Conservation (phyloP, 2,113 vertebrate genomes). For the Phainopepla nitens region DNA sequence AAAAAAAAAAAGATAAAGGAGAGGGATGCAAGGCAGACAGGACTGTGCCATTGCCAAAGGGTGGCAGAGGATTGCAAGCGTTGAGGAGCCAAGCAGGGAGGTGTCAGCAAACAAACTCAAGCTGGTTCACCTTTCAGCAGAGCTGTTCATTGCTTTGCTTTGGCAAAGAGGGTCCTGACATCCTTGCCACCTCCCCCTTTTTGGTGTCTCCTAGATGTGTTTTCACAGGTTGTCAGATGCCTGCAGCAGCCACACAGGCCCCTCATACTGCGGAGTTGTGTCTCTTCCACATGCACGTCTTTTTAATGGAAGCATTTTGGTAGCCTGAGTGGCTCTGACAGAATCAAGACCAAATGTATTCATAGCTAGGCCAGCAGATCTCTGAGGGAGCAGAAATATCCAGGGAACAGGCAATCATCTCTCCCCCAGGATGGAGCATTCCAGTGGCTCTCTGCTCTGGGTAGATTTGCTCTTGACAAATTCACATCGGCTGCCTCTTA, state of each 20-base stretch:
- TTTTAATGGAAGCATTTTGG: neutral
- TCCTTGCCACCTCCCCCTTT: neutral
- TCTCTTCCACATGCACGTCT: neutral
- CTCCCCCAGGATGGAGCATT: neutral
- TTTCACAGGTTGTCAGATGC: neutral
- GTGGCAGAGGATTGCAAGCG: constrained; percentile 12
- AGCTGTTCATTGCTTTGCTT: neutral
- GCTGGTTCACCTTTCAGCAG: constrained; percentile 10
- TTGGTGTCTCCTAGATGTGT: neutral
- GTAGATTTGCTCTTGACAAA: neutral
- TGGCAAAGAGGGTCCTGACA: neutral
- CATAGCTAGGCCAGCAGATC: neutral
- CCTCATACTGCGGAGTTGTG: neutral
- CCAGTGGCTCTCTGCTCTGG: neutral
- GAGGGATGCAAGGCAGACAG: neutral
- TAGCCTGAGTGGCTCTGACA: neutral
- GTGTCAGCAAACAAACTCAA: constrained; percentile 48
- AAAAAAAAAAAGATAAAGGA: neutral
- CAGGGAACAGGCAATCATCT: neutral
- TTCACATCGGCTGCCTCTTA: neutral
- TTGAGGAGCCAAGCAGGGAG: neutral
- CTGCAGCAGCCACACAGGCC: neutral
- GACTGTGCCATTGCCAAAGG: neutral
- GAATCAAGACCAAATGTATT: accelerated
- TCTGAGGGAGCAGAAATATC: neutral